Base-by-base conservation (phyloP, 2,797 vertebrate genomes). In the Odontamblyopus rebecca region DNA sequence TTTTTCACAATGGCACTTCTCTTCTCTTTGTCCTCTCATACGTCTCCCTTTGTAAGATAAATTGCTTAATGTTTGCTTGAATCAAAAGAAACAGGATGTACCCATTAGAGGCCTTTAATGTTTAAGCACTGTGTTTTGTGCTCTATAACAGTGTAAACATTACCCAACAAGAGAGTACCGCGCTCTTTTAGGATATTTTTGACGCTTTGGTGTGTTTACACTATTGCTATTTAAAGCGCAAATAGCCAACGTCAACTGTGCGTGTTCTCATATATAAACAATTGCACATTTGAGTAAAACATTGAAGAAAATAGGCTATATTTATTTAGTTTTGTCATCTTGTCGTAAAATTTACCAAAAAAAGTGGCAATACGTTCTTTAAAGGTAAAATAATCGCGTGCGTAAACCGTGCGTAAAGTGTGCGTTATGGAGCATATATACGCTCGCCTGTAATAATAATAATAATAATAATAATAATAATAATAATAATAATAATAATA, bases 1-100 rank as follows among this genome's bases (percentile, higher is more conserved):
- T 76, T 73, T 76, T 71, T 73, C 71, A 68, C n/a, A 0, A 27
- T 41, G 72, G 35, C 61, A 18, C 2, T 30, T 30, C 30, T 16
- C 3, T 50, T 16, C 57, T 30, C 54, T 35, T 32, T 57, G 68
- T 50, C 48, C 69, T 56, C 29, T 4, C 63, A 51, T 81, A 66
- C 67, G 78, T 82, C 73, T 54, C 0, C 4, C 26, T 32, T 27
- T 68, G 62, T 68, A 26, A 71, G 35, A 29, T 56, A 30, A 11
- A 2, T 1, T 32, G 23, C n/a, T 26, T 23, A 56, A 56, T 48
- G 44, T 48, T 48, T 48, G 44, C 44, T 48, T 48, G 44, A 48
- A 48, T 48, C 44, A 48, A 16, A 48, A 4, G 13, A 15, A 57
- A 27, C 9, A 0, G 53, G n/a, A 48, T 48, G 44, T 54, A 54